Evolutionary conservation across 2,888 invertebrate species (phyloP).

Genomic region (Drosophila imparisetae): DNA sequence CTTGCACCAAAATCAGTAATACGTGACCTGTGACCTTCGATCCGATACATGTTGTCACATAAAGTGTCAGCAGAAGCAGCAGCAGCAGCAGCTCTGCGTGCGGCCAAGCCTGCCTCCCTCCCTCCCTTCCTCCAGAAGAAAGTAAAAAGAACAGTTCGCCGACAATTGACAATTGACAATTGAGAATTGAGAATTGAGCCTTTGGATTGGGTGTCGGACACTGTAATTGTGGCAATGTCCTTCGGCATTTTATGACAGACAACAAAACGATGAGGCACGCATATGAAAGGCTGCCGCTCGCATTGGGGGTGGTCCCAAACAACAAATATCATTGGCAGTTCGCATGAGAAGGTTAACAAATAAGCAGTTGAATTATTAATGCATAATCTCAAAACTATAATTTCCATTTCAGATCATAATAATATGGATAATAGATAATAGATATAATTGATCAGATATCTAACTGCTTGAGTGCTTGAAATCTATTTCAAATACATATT

Average conservation of each 20-base stretch:
- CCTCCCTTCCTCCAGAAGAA: not conserved
- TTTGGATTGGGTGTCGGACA: constrained; percentile 18
- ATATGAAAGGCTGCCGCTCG: constrained; percentile 50
- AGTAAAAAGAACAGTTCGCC: not conserved
- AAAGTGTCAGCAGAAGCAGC: constrained; percentile 64
- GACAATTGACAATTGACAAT: constrained; percentile 8
- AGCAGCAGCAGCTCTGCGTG: constrained; percentile 56
- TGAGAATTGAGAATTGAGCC: constrained; percentile 30
- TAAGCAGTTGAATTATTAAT: not conserved
- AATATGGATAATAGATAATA: not conserved
- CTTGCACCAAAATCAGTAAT: constrained; percentile 13
- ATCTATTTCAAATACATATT: not conserved
- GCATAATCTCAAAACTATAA: not conserved
- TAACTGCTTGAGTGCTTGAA: not conserved
- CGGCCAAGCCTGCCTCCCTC: constrained; percentile 30
- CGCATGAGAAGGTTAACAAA: not conserved
- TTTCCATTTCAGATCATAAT: not conserved
- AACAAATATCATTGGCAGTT: constrained; percentile 12
- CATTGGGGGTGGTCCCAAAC: constrained; percentile 49
- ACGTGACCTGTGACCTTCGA: constrained; percentile 59
- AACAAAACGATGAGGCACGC: constrained; percentile 31
- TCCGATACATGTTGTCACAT: constrained; percentile 74
- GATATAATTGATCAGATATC: not conserved
- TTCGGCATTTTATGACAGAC: constrained; percentile 65
- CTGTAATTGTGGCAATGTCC: constrained; percentile 76